phyloP scores from a whole-genome alignment of 2,888 invertebrate species.

The Hypomecis atomaria region DNA sequence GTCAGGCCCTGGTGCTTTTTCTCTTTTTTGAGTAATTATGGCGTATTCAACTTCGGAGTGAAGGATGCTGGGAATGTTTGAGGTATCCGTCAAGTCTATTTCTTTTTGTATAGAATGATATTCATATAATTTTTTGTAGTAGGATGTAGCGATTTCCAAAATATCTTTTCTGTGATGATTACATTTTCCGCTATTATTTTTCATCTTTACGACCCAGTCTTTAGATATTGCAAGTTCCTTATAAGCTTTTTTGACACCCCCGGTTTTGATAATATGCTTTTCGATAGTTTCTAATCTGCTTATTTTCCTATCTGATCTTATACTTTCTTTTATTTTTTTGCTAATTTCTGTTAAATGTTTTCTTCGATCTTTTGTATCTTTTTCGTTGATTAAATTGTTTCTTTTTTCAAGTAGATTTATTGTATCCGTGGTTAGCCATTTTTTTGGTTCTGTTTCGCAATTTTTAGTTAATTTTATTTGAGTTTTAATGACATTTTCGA shows the following conservation, averaged over 20 bases:
- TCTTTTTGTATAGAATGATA: conserved; percentile 4
- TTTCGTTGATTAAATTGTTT: conserved; percentile 33
- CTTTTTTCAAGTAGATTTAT: conserved; percentile 26
- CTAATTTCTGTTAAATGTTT: conserved; percentile 26
- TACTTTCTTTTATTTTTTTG: conserved; percentile 46
- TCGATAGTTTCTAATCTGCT: conserved; percentile 36
- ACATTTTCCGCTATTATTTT: conserved; percentile 21
- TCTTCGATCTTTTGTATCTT: conserved; percentile 33
- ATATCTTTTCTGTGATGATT: conserved; percentile 20
- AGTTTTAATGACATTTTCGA: conserved; percentile 16
- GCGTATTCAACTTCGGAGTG: conserved; percentile 35
- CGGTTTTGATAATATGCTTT: conserved; percentile 24
- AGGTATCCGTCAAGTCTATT: conserved; percentile 18
- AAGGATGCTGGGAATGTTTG: conserved; percentile 27
- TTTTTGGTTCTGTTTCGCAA: neutral
- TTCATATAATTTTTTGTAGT: conserved; percentile 33
- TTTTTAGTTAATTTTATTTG: conserved; percentile 8
- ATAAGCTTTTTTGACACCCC: conserved; percentile 27
- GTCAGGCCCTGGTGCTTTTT: conserved; percentile 42
- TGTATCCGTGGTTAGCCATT: conserved; percentile 8
- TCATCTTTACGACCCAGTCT: conserved; percentile 31
- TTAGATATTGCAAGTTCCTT: conserved; percentile 24
- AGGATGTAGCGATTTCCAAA: conserved; percentile 28
- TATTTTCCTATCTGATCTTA: conserved; percentile 40
- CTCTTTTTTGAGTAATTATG: conserved; percentile 37